These are phyloP conservation scores for Orthonyx spaldingii DNA, from an alignment of 2,113 vertebrate species.

Conservation along the genomic window DNA sequence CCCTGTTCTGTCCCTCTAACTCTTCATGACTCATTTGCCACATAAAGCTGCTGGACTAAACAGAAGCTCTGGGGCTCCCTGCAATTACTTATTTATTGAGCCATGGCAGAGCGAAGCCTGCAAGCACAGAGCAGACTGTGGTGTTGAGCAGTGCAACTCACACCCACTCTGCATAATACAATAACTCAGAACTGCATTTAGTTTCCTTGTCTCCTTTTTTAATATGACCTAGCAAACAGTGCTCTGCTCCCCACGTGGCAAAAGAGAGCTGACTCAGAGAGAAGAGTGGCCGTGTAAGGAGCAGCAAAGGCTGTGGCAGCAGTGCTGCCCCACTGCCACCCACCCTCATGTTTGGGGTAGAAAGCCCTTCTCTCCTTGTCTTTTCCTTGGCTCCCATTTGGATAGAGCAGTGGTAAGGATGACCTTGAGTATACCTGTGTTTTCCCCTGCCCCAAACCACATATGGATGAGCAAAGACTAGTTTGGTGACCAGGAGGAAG, in stretches of 20 bases:
- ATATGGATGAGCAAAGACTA: neutral
- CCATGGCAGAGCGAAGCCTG: neutral
- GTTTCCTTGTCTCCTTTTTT: neutral
- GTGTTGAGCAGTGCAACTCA: neutral
- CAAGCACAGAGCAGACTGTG: accelerated
- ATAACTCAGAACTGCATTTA: neutral
- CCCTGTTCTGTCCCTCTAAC: neutral
- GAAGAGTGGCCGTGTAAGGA: accelerated
- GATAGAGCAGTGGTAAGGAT: neutral
- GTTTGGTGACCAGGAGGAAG: neutral
- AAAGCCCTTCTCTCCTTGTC: neutral
- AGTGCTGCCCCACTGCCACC: neutral
- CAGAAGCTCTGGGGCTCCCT: neutral
- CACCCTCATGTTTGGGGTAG: neutral
- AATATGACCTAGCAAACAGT: neutral
- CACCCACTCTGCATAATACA: neutral
- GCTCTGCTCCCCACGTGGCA: neutral
- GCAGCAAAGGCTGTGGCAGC: neutral
- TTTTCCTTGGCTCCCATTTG: neutral
- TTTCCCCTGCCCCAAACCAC: neutral
- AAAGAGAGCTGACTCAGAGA: neutral
- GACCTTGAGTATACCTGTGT: neutral
- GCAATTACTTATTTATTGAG: neutral
- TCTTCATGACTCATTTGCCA: neutral
- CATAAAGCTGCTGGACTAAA: neutral